Conservation (phyloP, 2,113 vertebrate genomes). For the Alligator sinensis region DNA sequence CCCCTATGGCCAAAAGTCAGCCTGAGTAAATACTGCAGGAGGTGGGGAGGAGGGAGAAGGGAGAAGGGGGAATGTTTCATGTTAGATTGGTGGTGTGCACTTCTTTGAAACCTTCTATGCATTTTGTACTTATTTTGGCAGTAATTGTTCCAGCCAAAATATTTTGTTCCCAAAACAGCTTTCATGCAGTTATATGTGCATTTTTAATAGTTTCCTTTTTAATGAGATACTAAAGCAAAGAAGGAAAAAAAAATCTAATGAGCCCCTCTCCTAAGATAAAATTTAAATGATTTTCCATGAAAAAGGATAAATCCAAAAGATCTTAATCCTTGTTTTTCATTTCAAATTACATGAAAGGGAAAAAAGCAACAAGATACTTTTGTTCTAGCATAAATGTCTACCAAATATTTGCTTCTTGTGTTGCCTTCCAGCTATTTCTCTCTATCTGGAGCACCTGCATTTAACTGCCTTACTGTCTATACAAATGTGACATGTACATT, state of each 20-base stretch:
- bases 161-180: constrained; percentile 21
- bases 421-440: constrained; percentile 34
- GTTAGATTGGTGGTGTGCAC: neutral
- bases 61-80: neutral
- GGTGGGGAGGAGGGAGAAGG: neutral
- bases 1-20: neutral
- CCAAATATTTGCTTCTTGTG: neutral
- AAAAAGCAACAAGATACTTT: constrained; percentile 12
- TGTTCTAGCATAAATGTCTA: constrained; percentile 37
- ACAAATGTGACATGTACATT: constrained; percentile 15
- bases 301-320: constrained; percentile 50
- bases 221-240: constrained; percentile 8
- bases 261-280: constrained; percentile 34
- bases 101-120: neutral
- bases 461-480: neutral
- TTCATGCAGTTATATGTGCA: neutral
- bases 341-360: constrained; percentile 53
- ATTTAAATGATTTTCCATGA: constrained; percentile 57
- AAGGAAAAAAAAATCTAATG: constrained; percentile 33
- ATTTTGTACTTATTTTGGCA: neutral
- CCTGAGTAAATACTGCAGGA: neutral
- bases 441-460: constrained; percentile 20
- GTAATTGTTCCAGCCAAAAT: neutral
- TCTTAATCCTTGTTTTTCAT: constrained; percentile 58
- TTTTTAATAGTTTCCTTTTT: constrained; percentile 16